Evolutionary conservation across 2,888 invertebrate species (phyloP).

Genomic region (Emesis russula): DNA sequence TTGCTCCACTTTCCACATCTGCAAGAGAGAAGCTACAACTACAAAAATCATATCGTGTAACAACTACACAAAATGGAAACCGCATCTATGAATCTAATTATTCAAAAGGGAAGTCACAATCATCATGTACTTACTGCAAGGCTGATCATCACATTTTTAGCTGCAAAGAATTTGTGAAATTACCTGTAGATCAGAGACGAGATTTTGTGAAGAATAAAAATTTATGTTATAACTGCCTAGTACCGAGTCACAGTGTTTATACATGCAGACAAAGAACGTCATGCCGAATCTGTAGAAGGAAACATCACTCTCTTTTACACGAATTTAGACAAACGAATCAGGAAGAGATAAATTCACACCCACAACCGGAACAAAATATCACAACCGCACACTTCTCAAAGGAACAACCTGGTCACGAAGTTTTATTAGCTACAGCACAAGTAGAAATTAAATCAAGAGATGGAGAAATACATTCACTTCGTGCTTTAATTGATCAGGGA

Average conservation of each 20-base stretch:
- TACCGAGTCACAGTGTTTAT: neutral
- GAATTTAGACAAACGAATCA: conserved; percentile 27
- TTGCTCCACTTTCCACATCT: conserved; percentile 26
- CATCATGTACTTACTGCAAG: conserved; percentile 49
- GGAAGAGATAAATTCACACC: neutral
- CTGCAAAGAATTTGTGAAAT: conserved; percentile 57
- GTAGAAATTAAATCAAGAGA: neutral
- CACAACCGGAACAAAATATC: neutral
- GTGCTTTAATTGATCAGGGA: too few relatives aligned
- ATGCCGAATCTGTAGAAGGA: conserved; percentile 24
- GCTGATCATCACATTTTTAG: conserved; percentile 51
- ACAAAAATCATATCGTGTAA: conserved; percentile 30
- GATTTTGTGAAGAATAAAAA: conserved; percentile 41
- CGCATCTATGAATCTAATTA: neutral
- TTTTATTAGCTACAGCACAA: conserved; percentile 12
- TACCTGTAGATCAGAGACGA: conserved; percentile 33
- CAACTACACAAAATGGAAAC: neutral
- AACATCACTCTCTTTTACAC: conserved; percentile 72
- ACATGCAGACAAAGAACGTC: too few relatives aligned
- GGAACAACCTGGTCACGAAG: conserved; percentile 30
- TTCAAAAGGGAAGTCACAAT: neutral
- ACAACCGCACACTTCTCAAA: conserved; percentile 5
- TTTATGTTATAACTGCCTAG: too few relatives aligned
- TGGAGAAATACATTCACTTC: too few relatives aligned
- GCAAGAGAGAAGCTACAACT: neutral